Conservation (phyloP, 2,888 invertebrate genomes). For the Petrolisthes manimaculis region DNA sequence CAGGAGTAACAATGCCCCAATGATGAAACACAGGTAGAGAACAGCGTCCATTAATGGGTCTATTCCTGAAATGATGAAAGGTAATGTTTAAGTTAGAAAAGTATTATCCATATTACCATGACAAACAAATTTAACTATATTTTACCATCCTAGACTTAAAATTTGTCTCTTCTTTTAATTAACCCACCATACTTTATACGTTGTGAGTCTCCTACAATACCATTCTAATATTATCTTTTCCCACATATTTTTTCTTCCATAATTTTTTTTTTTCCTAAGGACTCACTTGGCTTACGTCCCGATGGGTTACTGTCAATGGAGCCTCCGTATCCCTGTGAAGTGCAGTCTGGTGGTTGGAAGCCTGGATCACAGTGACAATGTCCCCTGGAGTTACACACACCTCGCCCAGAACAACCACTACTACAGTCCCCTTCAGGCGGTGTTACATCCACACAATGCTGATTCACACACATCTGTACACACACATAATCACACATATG, state of each 20-base stretch:
- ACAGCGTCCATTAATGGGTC: constrained; percentile 13
- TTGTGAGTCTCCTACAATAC: background rate
- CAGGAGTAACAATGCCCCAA: background rate
- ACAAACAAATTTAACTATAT: no score
- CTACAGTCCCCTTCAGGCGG: constrained; percentile 75
- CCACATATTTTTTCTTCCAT: background rate
- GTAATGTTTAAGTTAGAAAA: no score
- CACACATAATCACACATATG: background rate
- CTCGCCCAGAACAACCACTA: constrained; percentile 83
- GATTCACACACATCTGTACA: constrained; percentile 89
- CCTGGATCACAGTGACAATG: constrained; percentile 95
- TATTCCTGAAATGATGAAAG: constrained; percentile 12
- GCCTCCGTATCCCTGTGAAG: constrained; percentile 88
- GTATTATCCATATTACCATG: no score
- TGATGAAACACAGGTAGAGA: constrained; percentile 16
- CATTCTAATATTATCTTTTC: background rate
- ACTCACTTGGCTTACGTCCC: background rate
- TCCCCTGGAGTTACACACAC: constrained; percentile 89
- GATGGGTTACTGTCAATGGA: constrained; percentile 80
- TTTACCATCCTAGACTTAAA: no score
- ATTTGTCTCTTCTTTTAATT: no score
- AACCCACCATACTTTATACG: no score
- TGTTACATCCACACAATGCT: constrained; percentile 83
- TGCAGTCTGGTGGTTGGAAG: constrained; percentile 89
- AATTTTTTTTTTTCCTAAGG: background rate